Base-by-base conservation (phyloP, 2,113 vertebrate genomes). In the Calidris pygmaea region DNA sequence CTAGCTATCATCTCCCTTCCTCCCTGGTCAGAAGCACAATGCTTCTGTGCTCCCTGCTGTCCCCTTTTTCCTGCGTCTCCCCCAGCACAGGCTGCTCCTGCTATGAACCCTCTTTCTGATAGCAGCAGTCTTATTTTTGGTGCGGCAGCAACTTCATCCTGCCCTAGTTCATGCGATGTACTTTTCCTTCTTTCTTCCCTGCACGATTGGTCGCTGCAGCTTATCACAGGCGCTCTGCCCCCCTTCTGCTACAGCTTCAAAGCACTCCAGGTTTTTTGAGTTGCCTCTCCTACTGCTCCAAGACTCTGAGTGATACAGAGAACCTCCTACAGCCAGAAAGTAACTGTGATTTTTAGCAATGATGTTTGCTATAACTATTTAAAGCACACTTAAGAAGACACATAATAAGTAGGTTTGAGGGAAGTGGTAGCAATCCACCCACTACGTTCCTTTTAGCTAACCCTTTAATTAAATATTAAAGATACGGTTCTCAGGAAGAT, bases 401-500 rank as follows among this genome's bases (percentile, higher is more conserved):
- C 48, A 89, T 95, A 95, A 97, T 93, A 96, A 97, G 94, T 95
- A 96, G 93, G 95, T 91, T 92, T 95, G 96, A 96, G 87, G 96
- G 77, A 97, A 96, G 92, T 60, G 93, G 92, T 95, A 90, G 92
- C 90, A 93, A 95, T 95, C 96, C 95, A 96, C 94, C 96, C 93
- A 95, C 96, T 66, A 89, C 0, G 16, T 67, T 96, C 85, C 93
- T 95, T 96, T 93, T 70, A 94, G 86, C 95, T 87, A 96, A 92
- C 91, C 91, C 91, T 94, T 96, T 96, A 94, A 97, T 96, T 96
- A 95, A 96, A 85, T 95, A 97, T 96, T 95, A 96, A 96, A 95
- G 89, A 96, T 95, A 95, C 0, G 59, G 84, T 93, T 96, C 93
- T 96, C 87, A 83, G 94, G 94, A 95, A 94, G 93, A 75, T 95